Evolutionary conservation across 1,140 invertebrate species (phyloP).

Genomic region (Diploscapter pachys): DNA sequence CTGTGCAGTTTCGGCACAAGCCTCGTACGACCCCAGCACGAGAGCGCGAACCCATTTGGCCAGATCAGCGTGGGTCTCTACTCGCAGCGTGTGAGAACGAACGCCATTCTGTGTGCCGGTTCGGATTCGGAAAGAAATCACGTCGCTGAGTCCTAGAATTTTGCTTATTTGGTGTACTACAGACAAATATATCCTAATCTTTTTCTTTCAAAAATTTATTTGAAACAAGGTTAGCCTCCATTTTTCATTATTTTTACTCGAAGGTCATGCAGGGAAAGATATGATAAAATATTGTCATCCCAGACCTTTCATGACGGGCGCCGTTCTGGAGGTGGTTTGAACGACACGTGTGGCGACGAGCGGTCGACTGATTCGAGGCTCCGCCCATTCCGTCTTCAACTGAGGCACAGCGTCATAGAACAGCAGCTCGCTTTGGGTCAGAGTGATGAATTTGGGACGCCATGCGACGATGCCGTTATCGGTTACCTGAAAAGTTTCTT

Average conservation of each 20-base stretch:
- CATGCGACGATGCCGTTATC: constrained; percentile 62
- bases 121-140: constrained; percentile 82
- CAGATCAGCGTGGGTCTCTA: constrained; percentile 88
- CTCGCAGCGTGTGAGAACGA: constrained; percentile 76
- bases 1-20: constrained; percentile 67
- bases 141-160: constrained; percentile 61
- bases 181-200: too few species aligned
- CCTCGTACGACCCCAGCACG: constrained; percentile 85
- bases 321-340: constrained; percentile 62
- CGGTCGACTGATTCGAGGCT: constrained; percentile 80
- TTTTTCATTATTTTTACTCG: too few species aligned
- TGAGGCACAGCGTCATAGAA: constrained; percentile 93
- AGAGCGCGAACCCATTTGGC: constrained; percentile 84
- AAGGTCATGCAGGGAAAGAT: too few species aligned
- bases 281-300: neutral
- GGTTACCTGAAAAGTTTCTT: neutral
- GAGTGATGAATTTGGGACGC: constrained; percentile 83
- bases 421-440: constrained; percentile 85
- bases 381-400: constrained; percentile 90
- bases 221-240: too few species aligned
- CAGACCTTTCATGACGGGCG: constrained; percentile 59
- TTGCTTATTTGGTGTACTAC: too few species aligned
- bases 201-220: too few species aligned
- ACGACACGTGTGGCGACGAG: constrained; percentile 77
- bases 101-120: constrained; percentile 86